Conservation (phyloP, 2,113 vertebrate genomes). For the Trinectes maculatus region DNA sequence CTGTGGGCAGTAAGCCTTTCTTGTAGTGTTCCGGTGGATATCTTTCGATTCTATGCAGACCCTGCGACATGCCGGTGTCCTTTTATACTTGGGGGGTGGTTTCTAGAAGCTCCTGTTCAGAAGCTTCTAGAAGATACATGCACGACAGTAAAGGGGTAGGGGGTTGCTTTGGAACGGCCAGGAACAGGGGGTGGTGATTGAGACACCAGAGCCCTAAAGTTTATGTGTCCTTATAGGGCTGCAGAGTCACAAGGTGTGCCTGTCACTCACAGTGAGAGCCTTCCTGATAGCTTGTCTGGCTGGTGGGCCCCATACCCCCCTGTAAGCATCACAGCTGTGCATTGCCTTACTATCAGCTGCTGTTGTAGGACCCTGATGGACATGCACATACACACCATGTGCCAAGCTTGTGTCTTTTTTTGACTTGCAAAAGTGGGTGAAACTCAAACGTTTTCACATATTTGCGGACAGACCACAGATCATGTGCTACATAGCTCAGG, state of each 20-base stretch:
- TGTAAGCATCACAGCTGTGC: slow-evolving; percentile 66
- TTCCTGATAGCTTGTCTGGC: slow-evolving; percentile 64
- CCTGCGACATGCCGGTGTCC: slow-evolving; percentile 36
- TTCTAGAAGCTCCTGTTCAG: slow-evolving; percentile 79
- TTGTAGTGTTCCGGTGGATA: slow-evolving; percentile 32
- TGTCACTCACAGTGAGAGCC: slow-evolving; percentile 78
- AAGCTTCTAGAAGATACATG: slow-evolving; percentile 81
- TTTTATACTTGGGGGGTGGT: slow-evolving; percentile 78
- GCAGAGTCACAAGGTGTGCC: slow-evolving; percentile 78
- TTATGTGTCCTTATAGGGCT: slow-evolving; percentile 81
- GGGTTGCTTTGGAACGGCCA: slow-evolving; percentile 33
- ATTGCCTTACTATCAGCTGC: slow-evolving; percentile 52
- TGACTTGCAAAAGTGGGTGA: slow-evolving; percentile 9
- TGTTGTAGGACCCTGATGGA: slow-evolving; percentile 12
- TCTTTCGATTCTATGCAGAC: slow-evolving; percentile 48
- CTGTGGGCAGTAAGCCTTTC: slow-evolving; percentile 48
- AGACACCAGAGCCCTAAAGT: slow-evolving; percentile 62
- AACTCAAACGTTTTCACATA: slow-evolving; percentile 19
- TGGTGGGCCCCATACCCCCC: slow-evolving; percentile 36
- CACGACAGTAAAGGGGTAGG: slow-evolving; percentile 37
- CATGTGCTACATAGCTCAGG: background rate
- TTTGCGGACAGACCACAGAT: background rate
- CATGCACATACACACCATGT: slow-evolving; percentile 28
- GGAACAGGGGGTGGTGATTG: slow-evolving; percentile 13
- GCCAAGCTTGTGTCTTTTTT: slow-evolving; percentile 33